Evolutionary conservation across 2,888 invertebrate species (phyloP).

Genomic region (Tortrix viridana): DNA sequence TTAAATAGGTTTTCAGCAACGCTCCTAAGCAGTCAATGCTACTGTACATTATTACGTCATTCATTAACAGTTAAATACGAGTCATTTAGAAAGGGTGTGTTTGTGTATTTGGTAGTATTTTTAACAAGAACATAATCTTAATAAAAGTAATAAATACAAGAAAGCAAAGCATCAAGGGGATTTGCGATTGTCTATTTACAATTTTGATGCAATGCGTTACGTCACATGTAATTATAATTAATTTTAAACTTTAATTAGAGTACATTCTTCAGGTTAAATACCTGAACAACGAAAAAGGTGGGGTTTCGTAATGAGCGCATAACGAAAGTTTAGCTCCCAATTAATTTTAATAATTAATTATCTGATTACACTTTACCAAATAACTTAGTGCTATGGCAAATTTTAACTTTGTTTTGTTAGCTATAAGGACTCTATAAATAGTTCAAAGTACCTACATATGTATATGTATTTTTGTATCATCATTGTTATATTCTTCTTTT

Average conservation of each 20-base stretch:
- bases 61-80: not conserved
- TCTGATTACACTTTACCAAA: slow-evolving; percentile 12
- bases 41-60: not conserved
- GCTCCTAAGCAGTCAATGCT: not conserved
- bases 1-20: not conserved
- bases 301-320: slow-evolving; percentile 37
- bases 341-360: slow-evolving; percentile 29
- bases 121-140: slow-evolving; percentile 10
- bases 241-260: slow-evolving; percentile 36
- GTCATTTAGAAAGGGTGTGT: not conserved
- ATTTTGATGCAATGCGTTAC: slow-evolving; percentile 35
- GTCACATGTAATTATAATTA: slow-evolving; percentile 36
- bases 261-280: slow-evolving; percentile 16
- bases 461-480: no score
- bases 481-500: no score
- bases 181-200: slow-evolving; percentile 34
- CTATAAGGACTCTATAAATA: no score
- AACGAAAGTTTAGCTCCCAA: slow-evolving; percentile 38
- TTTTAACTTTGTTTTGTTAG: no score
- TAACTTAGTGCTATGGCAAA: no score
- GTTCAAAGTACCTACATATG: no score
- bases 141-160: slow-evolving; percentile 29
- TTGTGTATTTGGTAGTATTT: slow-evolving; percentile 6
- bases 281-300: slow-evolving; percentile 14
- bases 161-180: slow-evolving; percentile 32